Evolutionary conservation across 2,113 vertebrate species (phyloP).

Genomic region (Cephalopholis sonnerati): DNA sequence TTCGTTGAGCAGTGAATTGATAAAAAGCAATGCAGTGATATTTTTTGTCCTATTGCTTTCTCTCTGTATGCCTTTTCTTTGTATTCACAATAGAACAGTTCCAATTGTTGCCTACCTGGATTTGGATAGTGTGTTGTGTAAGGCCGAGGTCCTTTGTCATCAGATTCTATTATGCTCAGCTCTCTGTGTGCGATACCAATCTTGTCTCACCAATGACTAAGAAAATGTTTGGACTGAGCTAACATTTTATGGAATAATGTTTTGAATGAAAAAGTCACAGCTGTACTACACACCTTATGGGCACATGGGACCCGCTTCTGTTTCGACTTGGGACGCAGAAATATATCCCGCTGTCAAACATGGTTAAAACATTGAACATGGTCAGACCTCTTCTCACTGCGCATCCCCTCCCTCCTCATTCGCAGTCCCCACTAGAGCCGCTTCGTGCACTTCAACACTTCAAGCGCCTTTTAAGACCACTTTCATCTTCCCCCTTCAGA

Average conservation of each 20-base stretch:
- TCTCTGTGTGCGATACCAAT: slow-evolving; percentile 18
- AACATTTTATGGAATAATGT: background rate
- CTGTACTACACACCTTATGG: background rate
- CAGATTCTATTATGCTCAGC: slow-evolving; percentile 22
- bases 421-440: slow-evolving; percentile 59
- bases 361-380: slow-evolving; percentile 46
- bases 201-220: background rate
- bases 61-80: slow-evolving; percentile 15
- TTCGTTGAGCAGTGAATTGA: slow-evolving; percentile 77
- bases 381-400: slow-evolving; percentile 39
- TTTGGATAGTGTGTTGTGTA: slow-evolving; percentile 20
- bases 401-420: slow-evolving; percentile 47
- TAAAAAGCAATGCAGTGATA: slow-evolving; percentile 56
- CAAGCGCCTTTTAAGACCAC: slow-evolving; percentile 75
- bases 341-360: slow-evolving; percentile 58
- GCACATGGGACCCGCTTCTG: slow-evolving; percentile 10
- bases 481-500: slow-evolving; percentile 80
- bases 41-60: slow-evolving; percentile 36
- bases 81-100: slow-evolving; percentile 2
- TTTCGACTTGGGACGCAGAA: slow-evolving; percentile 32
- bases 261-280: background rate
- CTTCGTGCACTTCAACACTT: slow-evolving; percentile 72
- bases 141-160: slow-evolving; percentile 18
- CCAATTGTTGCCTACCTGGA: slow-evolving; percentile 5
- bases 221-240: slow-evolving; percentile 17